A percentile compares a stretch with the other conserved stretches of the same genome.
Evolutionary conservation across 2,888 invertebrate genomes (phyloP).

Genomic region (Cryptophagus acutangulus): DNA sequence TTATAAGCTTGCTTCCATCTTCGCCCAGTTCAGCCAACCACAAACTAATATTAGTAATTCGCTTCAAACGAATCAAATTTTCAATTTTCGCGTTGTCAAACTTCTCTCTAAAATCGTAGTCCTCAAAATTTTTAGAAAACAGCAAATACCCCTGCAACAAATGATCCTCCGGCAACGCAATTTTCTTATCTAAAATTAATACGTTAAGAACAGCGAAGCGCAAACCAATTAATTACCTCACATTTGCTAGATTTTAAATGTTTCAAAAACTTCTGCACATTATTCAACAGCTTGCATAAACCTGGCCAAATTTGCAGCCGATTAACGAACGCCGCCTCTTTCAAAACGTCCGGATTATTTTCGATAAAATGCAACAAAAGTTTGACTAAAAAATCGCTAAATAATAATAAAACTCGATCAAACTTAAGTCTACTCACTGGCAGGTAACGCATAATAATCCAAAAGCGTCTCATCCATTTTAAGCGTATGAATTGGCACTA

Average conservation of each 20-base stretch:
- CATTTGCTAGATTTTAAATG: slow-evolving; percentile 53
- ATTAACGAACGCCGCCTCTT: slow-evolving; percentile 53
- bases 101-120: slow-evolving; percentile 52
- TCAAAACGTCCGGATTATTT: slow-evolving; percentile 52
- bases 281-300: slow-evolving; percentile 68
- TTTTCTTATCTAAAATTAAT: slow-evolving; percentile 51
- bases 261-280: slow-evolving; percentile 52
- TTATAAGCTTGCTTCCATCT: slow-evolving; percentile 45
- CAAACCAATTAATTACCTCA: slow-evolving; percentile 36
- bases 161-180: slow-evolving; percentile 73
- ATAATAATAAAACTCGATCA: neutral
- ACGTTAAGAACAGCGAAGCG: neutral
- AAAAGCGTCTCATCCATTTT: slow-evolving; percentile 57
- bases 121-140: slow-evolving; percentile 56
- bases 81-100: slow-evolving; percentile 34
- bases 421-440: slow-evolving; percentile 47
- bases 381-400: slow-evolving; percentile 55
- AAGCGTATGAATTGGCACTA: slow-evolving; percentile 67
- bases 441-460: slow-evolving; percentile 65
- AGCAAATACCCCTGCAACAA: slow-evolving; percentile 77
- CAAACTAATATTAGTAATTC: slow-evolving; percentile 51
- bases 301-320: slow-evolving; percentile 74
- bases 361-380: slow-evolving; percentile 70
- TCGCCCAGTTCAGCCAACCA: slow-evolving; percentile 50
- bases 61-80: slow-evolving; percentile 50